Evolutionary conservation across 92 coral and sea anemone genomes (phyloP), one percentile per base, ranked within the genome.

Genomic region (Ricordea florida): DNA sequence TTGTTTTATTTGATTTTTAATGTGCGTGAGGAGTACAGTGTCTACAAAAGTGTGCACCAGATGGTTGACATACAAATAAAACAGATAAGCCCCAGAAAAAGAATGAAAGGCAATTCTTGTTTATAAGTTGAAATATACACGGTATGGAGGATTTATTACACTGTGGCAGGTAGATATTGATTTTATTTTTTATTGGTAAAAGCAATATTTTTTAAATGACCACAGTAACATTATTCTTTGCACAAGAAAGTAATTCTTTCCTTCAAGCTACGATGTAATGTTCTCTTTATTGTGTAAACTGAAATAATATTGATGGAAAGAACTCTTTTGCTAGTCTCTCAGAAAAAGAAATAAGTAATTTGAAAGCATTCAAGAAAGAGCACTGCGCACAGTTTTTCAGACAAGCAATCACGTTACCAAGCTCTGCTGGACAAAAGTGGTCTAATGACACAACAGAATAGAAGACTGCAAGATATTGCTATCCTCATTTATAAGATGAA

Each of bases 1-100:
- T 28, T 81, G 24, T 86, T 73, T 53, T 76, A 86, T 65, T 58
- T 75, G 40, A 34, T 86, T 20, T 45, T 86, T 14, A 67, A 57
- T 66, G 4, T 33, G 8, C 35, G 65, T 3, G 80, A 74, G 21
- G 92, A 86, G 16, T 53, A 48, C 57, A 55, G 72, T 34, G 84
- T 68, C 1, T 86, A 81, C 61, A 84, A 58, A 47, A 53, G 44
- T 62, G 80, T 73, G 0, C 75, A 66, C 35, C 67, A 66, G 28
- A 73, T 67, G 52, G 76, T 86, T 6, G 58, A 74, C 5, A 14
- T 81, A 17, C 82, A 75, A 62, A 29, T 78, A 58, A 85, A 72
- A 36, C 66, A 78, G 51, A 53, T 69, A 0, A 15, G 38, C 21
- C 62, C 24, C 21, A 33, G 49, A 33, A 68, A 68, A 51, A 38